phyloP scores from a whole-genome alignment of 2,888 invertebrate genomes.

The Hydropsyche betteni region DNA sequence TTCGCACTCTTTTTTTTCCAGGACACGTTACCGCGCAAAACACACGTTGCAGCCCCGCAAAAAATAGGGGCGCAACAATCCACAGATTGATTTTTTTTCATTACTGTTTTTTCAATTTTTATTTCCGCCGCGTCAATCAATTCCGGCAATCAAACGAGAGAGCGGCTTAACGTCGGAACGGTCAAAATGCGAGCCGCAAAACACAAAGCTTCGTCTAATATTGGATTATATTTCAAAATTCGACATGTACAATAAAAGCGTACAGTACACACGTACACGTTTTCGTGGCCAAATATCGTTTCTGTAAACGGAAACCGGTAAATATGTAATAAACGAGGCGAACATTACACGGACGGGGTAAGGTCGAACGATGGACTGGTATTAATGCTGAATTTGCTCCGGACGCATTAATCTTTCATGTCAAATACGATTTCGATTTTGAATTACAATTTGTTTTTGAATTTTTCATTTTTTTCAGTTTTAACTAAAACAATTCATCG shows the following conservation, averaged over 20 bases:
- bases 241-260: slow-evolving; percentile 27
- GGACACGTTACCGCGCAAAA: too few relatives aligned
- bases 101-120: neutral
- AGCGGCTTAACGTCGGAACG: slow-evolving; percentile 21
- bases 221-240: slow-evolving; percentile 49
- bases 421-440: slow-evolving; percentile 10
- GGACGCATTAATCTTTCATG: slow-evolving; percentile 5
- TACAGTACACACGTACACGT: neutral
- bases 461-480: too few relatives aligned
- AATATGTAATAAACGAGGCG: slow-evolving; percentile 39
- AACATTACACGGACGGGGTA: slow-evolving; percentile 22
- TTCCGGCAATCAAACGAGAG: slow-evolving; percentile 18
- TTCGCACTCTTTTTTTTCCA: too few relatives aligned
- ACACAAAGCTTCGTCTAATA: slow-evolving; percentile 36
- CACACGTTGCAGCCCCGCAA: slow-evolving; percentile 5
- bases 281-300: slow-evolving; percentile 48
- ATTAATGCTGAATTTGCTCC: slow-evolving; percentile 29
- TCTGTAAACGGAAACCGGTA: slow-evolving; percentile 49
- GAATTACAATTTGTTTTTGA: neutral
- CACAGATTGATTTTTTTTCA: slow-evolving; percentile 19
- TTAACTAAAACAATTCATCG: too few relatives aligned
- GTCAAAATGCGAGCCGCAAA: slow-evolving; percentile 24
- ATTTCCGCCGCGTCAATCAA: slow-evolving; percentile 12
- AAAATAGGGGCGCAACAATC: neutral
- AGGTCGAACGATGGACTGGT: neutral